A percentile compares a stretch with the other conserved stretches of the same genome.
phyloP scores from a whole-genome alignment of 2,797 vertebrate genomes.

The Darevskia nairensis region DNA sequence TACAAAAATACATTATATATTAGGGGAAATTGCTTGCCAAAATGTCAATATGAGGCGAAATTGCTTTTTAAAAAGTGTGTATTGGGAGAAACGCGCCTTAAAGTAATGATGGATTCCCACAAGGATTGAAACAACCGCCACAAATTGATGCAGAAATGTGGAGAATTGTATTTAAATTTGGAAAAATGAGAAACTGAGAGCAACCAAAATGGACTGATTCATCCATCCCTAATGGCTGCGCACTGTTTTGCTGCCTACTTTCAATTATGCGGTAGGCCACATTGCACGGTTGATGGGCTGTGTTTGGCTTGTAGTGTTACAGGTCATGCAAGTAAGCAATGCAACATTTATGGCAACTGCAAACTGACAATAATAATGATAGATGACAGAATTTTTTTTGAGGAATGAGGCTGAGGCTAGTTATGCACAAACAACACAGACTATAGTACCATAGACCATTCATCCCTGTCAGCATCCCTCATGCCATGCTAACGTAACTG shows the following conservation, averaged over 20 bases:
- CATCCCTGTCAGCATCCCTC: background rate
- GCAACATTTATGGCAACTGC: background rate
- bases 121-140: too few relatives aligned
- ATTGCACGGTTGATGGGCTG: background rate
- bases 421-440: background rate
- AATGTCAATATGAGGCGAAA: too few relatives aligned
- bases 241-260: background rate
- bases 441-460: background rate
- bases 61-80: too few relatives aligned
- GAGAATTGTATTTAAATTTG: too few relatives aligned
- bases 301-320: background rate
- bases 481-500: background rate
- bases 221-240: too few relatives aligned
- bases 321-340: background rate
- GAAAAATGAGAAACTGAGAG: too few relatives aligned
- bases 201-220: too few relatives aligned
- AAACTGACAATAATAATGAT: background rate
- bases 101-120: too few relatives aligned
- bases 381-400: background rate
- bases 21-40: too few relatives aligned
- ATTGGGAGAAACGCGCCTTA: too few relatives aligned
- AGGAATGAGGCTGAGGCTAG: background rate
- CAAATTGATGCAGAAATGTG: too few relatives aligned
- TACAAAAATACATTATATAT: too few relatives aligned
- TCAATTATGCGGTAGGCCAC: background rate